These are phyloP conservation scores for Leptopilina boulardi DNA, from an alignment of 1,140 invertebrate genomes.

Conservation along the genomic window DNA sequence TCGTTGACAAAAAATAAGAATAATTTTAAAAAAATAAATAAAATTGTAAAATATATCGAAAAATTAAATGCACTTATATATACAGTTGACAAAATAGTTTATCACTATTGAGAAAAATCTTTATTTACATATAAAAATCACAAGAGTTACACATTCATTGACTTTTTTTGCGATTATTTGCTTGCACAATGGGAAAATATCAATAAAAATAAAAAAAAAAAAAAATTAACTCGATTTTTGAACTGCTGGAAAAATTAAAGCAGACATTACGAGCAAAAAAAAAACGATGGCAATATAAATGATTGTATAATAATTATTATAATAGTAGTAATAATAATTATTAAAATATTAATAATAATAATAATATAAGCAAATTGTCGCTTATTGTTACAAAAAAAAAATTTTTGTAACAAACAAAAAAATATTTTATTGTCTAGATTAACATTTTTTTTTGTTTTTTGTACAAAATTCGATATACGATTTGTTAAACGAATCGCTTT, in stretches of 20 bases:
- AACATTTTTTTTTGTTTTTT: conserved; percentile 48
- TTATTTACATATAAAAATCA: conserved; percentile 73
- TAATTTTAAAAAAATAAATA: background rate
- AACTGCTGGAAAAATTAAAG: background rate
- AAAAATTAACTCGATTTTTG: conserved; percentile 16
- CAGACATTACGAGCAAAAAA: background rate
- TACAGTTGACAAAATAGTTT: conserved; percentile 2
- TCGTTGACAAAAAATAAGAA: too few relatives aligned
- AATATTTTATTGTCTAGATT: conserved; percentile 52
- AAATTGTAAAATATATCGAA: background rate
- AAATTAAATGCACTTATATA: background rate
- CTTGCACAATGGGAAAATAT: conserved; percentile 38
- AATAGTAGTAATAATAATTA: conserved; percentile 18
- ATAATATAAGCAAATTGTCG: conserved; percentile 44
- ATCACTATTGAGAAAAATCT: conserved; percentile 59
- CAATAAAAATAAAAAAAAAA: too few relatives aligned
- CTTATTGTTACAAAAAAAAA: conserved; percentile 43
- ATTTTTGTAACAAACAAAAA: conserved; percentile 55
- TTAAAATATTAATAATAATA: conserved; percentile 29
- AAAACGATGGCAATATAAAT: background rate
- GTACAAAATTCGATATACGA: conserved; percentile 36
- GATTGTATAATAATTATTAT: background rate
- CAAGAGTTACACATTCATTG: conserved; percentile 59
- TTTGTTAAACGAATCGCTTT: conserved; percentile 18
- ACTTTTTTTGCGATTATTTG: conserved; percentile 34